Evolutionary conservation across 2,797 vertebrate species (phyloP), one percentile per base, ranked within the genome.

Genomic region (Gastrophryne carolinensis): DNA sequence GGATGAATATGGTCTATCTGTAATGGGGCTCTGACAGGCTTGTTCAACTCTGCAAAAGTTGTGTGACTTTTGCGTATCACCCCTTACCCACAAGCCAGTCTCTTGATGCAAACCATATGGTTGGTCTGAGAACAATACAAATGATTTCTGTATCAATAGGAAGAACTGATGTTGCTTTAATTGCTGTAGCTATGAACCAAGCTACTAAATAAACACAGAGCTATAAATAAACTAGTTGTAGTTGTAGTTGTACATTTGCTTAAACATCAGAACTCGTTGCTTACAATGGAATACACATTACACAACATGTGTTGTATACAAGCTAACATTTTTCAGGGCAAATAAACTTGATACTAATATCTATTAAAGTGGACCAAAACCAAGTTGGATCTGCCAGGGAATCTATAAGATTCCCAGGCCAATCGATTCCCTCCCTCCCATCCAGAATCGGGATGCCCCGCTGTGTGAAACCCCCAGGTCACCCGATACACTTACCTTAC

Each of bases 91-190:
- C 82, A 75, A 78, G 79, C 68, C 75, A 75, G 53, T 68, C 69
- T 75, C 80, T 81, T 84, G 81, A 83, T 83, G 75, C 72, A 70
- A 83, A 83, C 80, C 82, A 80, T 70, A 81, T 84, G 84, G 77
- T 75, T 53, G 50, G 72, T 69, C 62, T 54, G 79, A 83, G 81
- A 83, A 81, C 79, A 82, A 79, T 47, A 72, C 67, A 58, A 73
- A 81, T 79, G 24, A 52, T 57, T 69, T 79, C 77, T 75, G 19
- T 53, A 79, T 78, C 77, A 80, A 37, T 65, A 67, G 58, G 65
- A 52, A 60, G 73, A 57, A 70, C 39, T 70, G 74, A 65, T 57
- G 73, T 75, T 56, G 77, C 53, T 78, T 83, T 72, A 13, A 66
- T 76, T 76, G 72, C 30, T 78, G 72, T 52, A 79, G 80, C 39